These are phyloP conservation scores for Listronotus oregonensis DNA, from an alignment of 1,140 invertebrate species.

Conservation along the genomic window DNA sequence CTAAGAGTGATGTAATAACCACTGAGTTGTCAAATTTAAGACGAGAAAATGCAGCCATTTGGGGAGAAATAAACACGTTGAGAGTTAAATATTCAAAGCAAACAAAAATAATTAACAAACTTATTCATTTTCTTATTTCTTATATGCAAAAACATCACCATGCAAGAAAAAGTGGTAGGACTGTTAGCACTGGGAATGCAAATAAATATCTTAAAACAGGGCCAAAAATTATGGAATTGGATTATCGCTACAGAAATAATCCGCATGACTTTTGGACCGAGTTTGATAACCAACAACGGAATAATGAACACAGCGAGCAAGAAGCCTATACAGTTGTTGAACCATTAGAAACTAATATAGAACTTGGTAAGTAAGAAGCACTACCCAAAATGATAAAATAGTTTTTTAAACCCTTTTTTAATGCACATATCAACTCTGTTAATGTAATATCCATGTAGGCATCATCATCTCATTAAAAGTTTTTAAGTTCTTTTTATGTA, in stretches of 20 bases:
- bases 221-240: conserved; percentile 37
- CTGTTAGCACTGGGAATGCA: conserved; percentile 16
- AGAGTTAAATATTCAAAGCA: conserved; percentile 41
- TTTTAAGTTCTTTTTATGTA: too few relatives aligned
- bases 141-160: conserved; percentile 42
- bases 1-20: conserved; percentile 30
- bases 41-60: conserved; percentile 42
- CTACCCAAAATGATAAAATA: too few relatives aligned
- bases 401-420: too few relatives aligned
- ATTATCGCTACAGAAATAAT: conserved; percentile 31
- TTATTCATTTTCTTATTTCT: conserved; percentile 43
- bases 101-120: conserved; percentile 41
- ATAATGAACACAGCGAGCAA: conserved; percentile 7
- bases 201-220: conserved; percentile 33
- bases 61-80: conserved; percentile 39
- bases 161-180: conserved; percentile 28
- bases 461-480: too few relatives aligned
- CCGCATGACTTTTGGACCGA: conserved; percentile 35
- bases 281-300: conserved; percentile 18
- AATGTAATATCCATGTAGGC: too few relatives aligned
- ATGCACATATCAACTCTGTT: too few relatives aligned
- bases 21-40: conserved; percentile 35
- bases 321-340: conserved; percentile 28
- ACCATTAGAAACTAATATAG: conserved; percentile 19
- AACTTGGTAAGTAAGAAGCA: conserved; percentile 18